Conservation (phyloP, 2,888 invertebrate species). For the Himalopsyche tibetana region DNA sequence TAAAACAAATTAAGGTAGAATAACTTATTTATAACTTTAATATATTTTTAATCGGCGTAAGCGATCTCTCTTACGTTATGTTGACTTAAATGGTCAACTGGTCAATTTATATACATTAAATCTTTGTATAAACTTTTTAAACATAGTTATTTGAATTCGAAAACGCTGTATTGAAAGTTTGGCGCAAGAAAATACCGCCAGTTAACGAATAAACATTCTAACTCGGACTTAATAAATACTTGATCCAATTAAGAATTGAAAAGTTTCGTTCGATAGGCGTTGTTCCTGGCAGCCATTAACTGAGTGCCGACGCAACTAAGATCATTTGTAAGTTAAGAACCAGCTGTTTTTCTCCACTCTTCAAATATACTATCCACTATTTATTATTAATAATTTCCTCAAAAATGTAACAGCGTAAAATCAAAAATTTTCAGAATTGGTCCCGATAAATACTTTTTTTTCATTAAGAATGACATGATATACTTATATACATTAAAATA, state of each 20-base stretch:
- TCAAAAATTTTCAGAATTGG: constrained; percentile 23
- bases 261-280: too few relatives aligned
- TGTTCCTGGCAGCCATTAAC: too few relatives aligned
- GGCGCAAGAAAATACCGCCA: too few relatives aligned
- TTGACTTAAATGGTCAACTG: not conserved
- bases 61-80: not conserved
- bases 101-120: constrained; percentile 24
- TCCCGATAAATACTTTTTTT: constrained; percentile 36
- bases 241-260: too few relatives aligned
- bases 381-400: not conserved
- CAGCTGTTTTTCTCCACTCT: too few relatives aligned
- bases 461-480: not conserved
- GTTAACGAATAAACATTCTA: too few relatives aligned
- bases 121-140: not conserved
- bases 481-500: constrained; percentile 29
- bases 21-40: not conserved
- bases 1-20: not conserved
- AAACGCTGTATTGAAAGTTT: too few relatives aligned
- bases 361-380: too few relatives aligned
- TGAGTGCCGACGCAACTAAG: too few relatives aligned
- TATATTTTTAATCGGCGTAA: not conserved
- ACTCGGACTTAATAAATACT: too few relatives aligned
- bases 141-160: too few relatives aligned
- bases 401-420: not conserved
- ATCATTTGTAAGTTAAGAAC: too few relatives aligned